phyloP scores from a whole-genome alignment of 2,113 vertebrate species.

The Ciconia stormi region DNA sequence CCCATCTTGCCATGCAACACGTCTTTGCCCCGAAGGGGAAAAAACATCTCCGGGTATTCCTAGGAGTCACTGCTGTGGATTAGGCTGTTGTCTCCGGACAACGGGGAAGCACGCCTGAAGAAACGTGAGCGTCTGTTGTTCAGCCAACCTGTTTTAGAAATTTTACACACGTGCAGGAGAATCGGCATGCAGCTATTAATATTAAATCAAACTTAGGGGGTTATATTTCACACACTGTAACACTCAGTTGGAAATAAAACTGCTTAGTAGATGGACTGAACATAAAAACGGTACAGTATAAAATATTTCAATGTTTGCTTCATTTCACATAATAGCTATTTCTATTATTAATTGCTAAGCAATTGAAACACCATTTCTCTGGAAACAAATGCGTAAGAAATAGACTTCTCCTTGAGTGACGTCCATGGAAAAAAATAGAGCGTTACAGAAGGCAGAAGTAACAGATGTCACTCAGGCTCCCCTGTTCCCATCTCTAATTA shows the following conservation, averaged over 20 bases:
- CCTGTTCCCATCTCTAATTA: conserved; percentile 41
- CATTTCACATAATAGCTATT: background rate
- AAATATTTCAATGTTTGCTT: background rate
- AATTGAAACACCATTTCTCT: background rate
- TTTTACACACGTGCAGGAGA: background rate
- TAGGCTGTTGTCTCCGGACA: background rate
- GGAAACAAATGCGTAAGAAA: background rate
- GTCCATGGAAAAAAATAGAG: background rate
- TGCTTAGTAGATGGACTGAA: no score
- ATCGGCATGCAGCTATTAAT: background rate
- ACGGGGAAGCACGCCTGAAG: accelerated
- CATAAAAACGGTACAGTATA: accelerated
- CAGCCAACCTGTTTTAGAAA: accelerated
- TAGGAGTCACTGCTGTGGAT: background rate
- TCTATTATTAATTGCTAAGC: background rate
- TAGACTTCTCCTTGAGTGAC: background rate
- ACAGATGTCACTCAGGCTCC: conserved; percentile 34
- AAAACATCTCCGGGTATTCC: background rate
- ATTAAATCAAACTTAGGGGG: background rate
- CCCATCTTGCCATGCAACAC: no score
- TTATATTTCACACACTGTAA: background rate
- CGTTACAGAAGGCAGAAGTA: background rate
- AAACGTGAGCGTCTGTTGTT: accelerated
- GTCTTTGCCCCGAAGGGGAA: background rate
- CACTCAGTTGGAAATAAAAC: background rate